phyloP scores from a whole-genome alignment of 2,888 invertebrate genomes.

The Patella ulyssiponensis region DNA sequence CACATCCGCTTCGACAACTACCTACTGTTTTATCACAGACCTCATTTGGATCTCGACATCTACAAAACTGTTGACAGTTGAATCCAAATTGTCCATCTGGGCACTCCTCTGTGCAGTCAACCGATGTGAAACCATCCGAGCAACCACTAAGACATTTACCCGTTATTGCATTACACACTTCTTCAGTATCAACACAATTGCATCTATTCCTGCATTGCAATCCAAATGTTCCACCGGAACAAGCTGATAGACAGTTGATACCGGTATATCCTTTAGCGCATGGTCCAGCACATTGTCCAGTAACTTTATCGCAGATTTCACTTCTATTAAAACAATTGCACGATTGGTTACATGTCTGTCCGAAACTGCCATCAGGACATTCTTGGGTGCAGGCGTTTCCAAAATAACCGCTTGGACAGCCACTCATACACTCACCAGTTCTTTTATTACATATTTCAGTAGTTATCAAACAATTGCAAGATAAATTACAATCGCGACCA shows the following conservation, averaged over 20 bases:
- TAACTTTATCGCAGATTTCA: conserved; percentile 13
- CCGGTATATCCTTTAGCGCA: conserved; percentile 9
- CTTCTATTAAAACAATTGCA: conserved; percentile 13
- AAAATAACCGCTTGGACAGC: conserved; percentile 30
- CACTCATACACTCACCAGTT: conserved; percentile 26
- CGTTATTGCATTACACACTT: conserved; percentile 23
- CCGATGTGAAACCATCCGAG: background rate
- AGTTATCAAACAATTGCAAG: background rate
- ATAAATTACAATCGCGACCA: background rate
- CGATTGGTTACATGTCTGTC: conserved; percentile 4
- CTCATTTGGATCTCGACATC: background rate
- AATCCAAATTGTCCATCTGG: background rate
- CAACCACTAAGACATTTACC: background rate
- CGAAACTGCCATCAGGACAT: conserved; percentile 21
- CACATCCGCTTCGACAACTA: background rate
- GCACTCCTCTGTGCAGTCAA: background rate
- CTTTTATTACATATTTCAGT: conserved; percentile 22
- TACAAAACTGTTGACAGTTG: background rate
- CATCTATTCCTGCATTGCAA: conserved; percentile 33
- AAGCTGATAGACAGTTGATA: conserved; percentile 10
- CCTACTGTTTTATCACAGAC: background rate
- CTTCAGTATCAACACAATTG: conserved; percentile 25
- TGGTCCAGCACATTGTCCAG: background rate
- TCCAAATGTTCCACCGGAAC: conserved; percentile 32
- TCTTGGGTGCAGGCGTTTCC: conserved; percentile 25